Conservation (phyloP, 2,113 vertebrate species). For the Ranitomeya imitator region DNA sequence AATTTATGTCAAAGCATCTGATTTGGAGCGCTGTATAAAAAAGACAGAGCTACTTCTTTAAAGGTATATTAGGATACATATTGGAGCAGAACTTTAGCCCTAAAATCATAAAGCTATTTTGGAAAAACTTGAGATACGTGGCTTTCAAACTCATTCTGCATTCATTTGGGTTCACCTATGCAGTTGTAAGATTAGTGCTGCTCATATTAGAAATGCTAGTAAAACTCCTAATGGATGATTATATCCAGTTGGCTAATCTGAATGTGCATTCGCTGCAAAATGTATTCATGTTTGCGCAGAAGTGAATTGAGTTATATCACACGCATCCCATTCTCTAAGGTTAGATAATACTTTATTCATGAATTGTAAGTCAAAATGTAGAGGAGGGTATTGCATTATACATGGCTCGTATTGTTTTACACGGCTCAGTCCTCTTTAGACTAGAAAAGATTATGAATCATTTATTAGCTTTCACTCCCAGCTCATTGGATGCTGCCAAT, state of each 20-base stretch:
- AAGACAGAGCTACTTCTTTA: too few species aligned
- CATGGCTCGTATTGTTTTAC: conserved; percentile 22
- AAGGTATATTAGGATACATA: too few species aligned
- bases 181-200: not conserved
- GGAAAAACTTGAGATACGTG: too few species aligned
- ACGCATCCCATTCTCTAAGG: not conserved
- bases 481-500: not conserved
- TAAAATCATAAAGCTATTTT: not conserved
- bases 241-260: not conserved
- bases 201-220: not conserved
- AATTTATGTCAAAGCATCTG: too few species aligned
- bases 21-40: too few species aligned
- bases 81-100: too few species aligned
- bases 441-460: not conserved
- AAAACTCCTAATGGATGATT: conserved; percentile 3
- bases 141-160: not conserved
- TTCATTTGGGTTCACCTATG: not conserved
- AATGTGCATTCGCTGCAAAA: conserved; percentile 22
- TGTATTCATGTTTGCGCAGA: conserved; percentile 2
- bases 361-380: not conserved
- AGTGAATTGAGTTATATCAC: conserved; percentile 5
- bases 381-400: conserved; percentile 10
- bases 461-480: conserved; percentile 10
- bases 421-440: not conserved
- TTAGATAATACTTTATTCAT: not conserved